Evolutionary conservation across 2,797 vertebrate genomes (phyloP).

Genomic region (Sebastolobus altivelis): DNA sequence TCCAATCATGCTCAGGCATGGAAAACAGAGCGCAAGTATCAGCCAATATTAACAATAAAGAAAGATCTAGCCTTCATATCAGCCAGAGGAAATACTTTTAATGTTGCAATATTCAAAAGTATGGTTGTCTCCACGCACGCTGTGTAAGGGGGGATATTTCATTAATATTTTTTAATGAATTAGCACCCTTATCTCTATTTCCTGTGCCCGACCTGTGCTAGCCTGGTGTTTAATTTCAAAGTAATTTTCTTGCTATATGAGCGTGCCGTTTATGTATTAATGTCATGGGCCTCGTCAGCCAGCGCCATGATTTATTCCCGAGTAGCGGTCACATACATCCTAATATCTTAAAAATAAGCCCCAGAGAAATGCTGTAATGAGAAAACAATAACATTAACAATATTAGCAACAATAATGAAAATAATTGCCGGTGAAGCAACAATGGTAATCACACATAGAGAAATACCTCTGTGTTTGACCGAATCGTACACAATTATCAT

Average conservation of each 20-base stretch:
- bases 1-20: conserved; percentile 68
- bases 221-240: conserved; percentile 87
- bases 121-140: conserved; percentile 59
- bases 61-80: conserved; percentile 73
- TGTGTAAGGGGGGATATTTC: conserved; percentile 78
- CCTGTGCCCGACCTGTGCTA: conserved; percentile 80
- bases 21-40: conserved; percentile 68
- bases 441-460: conserved; percentile 86
- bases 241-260: conserved; percentile 84
- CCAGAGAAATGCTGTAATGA: conserved; percentile 78
- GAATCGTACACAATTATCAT: conserved; percentile 98
- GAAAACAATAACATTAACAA: conserved; percentile 84
- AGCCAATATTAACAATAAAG: conserved; percentile 72
- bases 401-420: conserved; percentile 84
- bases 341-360: conserved; percentile 78
- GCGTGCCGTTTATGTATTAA: conserved; percentile 81
- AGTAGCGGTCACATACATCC: conserved; percentile 77
- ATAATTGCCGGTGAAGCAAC: conserved; percentile 82
- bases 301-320: conserved; percentile 75
- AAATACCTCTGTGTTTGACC: conserved; percentile 94
- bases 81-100: conserved; percentile 77
- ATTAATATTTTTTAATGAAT: conserved; percentile 88
- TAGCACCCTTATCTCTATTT: conserved; percentile 82
- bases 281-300: conserved; percentile 81
- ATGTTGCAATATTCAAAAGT: conserved; percentile 75